These are phyloP conservation scores for Cirrhinus mrigala DNA, from an alignment of 2,797 vertebrate genomes.

Conservation along the genomic window DNA sequence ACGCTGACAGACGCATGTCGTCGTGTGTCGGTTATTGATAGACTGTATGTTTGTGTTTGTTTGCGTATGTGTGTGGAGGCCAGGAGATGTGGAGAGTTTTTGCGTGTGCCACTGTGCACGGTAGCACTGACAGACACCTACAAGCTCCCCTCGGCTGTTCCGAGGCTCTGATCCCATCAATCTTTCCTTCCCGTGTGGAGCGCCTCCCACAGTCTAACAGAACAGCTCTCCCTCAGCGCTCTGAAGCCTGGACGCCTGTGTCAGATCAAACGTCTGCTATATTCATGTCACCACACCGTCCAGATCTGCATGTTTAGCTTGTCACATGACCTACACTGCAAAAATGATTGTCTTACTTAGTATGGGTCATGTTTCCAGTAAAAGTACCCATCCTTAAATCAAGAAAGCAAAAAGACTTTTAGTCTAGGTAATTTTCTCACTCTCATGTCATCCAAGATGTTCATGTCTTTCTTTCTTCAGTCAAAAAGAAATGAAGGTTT, in stretches of 20 bases:
- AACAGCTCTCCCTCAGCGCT: constrained; percentile 61
- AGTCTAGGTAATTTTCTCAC: too few relatives aligned
- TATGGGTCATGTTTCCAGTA: not conserved
- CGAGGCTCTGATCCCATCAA: constrained; percentile 80
- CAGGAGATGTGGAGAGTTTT: constrained; percentile 76
- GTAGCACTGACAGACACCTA: constrained; percentile 78
- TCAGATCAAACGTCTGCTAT: constrained; percentile 58
- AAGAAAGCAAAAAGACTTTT: not conserved
- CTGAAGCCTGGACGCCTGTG: constrained; percentile 19
- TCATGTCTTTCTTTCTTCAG: too few relatives aligned
- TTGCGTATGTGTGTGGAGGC: constrained; percentile 61
- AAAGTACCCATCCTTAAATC: not conserved
- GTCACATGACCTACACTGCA: not conserved
- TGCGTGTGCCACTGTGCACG: constrained; percentile 78
- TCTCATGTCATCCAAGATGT: too few relatives aligned
- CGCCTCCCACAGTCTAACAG: constrained; percentile 70
- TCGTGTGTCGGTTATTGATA: constrained; percentile 73
- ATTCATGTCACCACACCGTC: constrained; percentile 53
- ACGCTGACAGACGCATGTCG: constrained; percentile 68
- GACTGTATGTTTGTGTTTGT: constrained; percentile 69
- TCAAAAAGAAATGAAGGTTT: too few relatives aligned
- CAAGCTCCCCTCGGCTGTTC: constrained; percentile 70
- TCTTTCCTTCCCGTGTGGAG: constrained; percentile 58
- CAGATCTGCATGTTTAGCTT: constrained; percentile 9
- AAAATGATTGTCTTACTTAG: not conserved